Percentiles rank a stretch among this genome's conserved stretches.
Conservation (phyloP, 2,113 vertebrate genomes). For the Grammomys surdaster region DNA sequence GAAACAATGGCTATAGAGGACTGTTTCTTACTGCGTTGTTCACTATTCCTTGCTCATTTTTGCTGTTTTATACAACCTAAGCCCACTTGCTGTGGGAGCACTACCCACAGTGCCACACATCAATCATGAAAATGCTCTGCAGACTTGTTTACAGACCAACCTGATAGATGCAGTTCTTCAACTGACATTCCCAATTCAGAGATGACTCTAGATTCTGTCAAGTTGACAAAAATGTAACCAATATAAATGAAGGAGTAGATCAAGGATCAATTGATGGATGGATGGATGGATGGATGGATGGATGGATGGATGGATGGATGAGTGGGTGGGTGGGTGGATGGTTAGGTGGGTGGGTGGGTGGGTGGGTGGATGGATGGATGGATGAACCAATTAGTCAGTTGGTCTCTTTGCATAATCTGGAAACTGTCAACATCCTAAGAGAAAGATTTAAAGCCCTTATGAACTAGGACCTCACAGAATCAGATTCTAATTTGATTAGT, state of each 20-base stretch:
- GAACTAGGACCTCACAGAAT: not conserved
- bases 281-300: not conserved
- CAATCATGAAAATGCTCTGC: not conserved
- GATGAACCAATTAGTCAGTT: not conserved
- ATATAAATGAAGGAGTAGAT: not conserved
- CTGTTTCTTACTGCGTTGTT: not conserved
- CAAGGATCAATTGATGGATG: not conserved
- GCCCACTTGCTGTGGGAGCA: not conserved
- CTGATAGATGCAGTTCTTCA: not conserved
- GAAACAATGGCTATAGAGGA: not conserved
- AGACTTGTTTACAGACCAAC: not conserved
- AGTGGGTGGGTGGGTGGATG: not conserved
- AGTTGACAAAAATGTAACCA: not conserved
- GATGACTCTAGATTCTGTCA: not conserved
- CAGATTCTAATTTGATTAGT: slow-evolving; percentile 42
- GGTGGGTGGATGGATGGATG: not conserved
- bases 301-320: not conserved
- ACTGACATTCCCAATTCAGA: not conserved
- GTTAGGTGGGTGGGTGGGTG: not conserved
- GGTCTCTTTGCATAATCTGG: not conserved
- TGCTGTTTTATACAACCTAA: not conserved
- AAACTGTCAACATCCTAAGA: slow-evolving; percentile 47
- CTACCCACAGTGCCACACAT: not conserved
- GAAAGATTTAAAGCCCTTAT: slow-evolving; percentile 28
- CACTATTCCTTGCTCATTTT: not conserved